A percentile compares a stretch with the other conserved stretches of the same genome.
Conservation (phyloP, 2,888 invertebrate species). For the Drosophila hawaiiensis region DNA sequence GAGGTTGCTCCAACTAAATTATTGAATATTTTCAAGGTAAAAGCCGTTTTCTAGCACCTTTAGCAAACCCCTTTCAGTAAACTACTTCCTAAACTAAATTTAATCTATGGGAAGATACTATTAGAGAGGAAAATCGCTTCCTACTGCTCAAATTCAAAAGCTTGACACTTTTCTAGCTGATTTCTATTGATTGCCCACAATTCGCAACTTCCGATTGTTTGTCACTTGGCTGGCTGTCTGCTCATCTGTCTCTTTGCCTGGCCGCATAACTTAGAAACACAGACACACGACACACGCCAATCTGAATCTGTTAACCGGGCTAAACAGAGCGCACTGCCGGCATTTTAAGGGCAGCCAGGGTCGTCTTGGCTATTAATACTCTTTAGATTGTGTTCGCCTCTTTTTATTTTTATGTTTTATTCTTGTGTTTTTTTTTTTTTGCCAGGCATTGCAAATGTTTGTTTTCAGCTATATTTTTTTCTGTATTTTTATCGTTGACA, state of each 20-base stretch:
- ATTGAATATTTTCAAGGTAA: background rate
- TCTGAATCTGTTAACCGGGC: conserved; percentile 49
- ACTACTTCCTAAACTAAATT: conserved; percentile 11
- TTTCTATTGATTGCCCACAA: conserved; percentile 56
- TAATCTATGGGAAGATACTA: conserved; percentile 17
- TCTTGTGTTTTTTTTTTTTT: background rate
- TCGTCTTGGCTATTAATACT: conserved; percentile 72
- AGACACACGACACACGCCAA: conserved; percentile 31
- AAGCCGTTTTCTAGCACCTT: background rate
- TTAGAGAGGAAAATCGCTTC: conserved; percentile 27
- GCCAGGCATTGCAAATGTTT: conserved; percentile 18
- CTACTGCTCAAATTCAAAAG: conserved; percentile 16
- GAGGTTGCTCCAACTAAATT: background rate
- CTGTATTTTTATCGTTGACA: conserved; percentile 39
- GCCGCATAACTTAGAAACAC: conserved; percentile 43
- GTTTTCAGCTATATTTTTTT: conserved; percentile 16
- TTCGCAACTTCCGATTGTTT: conserved; percentile 62
- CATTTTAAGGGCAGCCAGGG: conserved; percentile 79
- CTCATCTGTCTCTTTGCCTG: conserved; percentile 24
- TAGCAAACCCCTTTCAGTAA: background rate
- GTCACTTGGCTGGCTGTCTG: conserved; percentile 32
- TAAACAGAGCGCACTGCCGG: conserved; percentile 69
- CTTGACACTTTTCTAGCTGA: conserved; percentile 38
- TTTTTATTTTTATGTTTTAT: conserved; percentile 1
- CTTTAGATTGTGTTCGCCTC: conserved; percentile 32